Evolutionary conservation across 2,113 vertebrate genomes (phyloP), one percentile per base, ranked within the genome.

Genomic region (Carollia perspicillata): DNA sequence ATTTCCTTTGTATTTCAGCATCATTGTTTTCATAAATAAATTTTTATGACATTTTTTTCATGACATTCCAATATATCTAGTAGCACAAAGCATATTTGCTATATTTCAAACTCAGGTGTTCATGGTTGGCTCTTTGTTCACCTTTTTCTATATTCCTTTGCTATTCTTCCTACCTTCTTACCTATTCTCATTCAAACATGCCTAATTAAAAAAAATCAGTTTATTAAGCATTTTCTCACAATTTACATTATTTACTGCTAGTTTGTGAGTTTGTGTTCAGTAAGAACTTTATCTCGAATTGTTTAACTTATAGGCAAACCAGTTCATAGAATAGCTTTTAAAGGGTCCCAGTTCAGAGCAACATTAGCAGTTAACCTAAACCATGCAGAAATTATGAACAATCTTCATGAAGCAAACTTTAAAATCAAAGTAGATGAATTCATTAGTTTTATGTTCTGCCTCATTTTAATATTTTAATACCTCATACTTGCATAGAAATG

Each of bases 1-100:
- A 58, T 86, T 75, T 92, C 44, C 79, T 96, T 96, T 93, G 33
- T 94, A 51, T 95, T 95, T 92, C 20, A 81, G 42, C 35, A 90
- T 71, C 89, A 92, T 94, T 7, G 94, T 79, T 88, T 92, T 93
- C 40, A 95, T 89, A 93, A 96, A 79, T 79, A 84, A 49, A 93
- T 89, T 90, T 11, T 71, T 63, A 47, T 93, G 42, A 66, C 74
- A 68, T 37, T 72, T 14, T 94, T 84, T 79, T 87, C n/a, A n/a
- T 88, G 53, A 37, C 33, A 95, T 84, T 95, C 30, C 53, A 86
- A 12, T 63, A 9, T 80, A 71, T 60, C 44, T 58, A n/a, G 65
- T 55, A 90, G 17, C 37, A 35, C 3, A 13, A 9, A 79, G 71
- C 5, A 58, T 51, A 91, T 74, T 85, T 88, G 23, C 23, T 72